Percentiles rank a stretch among this genome's conserved stretches.
Evolutionary conservation across 2,113 vertebrate species (phyloP).

Genomic region (Lasiurus cinereus): DNA sequence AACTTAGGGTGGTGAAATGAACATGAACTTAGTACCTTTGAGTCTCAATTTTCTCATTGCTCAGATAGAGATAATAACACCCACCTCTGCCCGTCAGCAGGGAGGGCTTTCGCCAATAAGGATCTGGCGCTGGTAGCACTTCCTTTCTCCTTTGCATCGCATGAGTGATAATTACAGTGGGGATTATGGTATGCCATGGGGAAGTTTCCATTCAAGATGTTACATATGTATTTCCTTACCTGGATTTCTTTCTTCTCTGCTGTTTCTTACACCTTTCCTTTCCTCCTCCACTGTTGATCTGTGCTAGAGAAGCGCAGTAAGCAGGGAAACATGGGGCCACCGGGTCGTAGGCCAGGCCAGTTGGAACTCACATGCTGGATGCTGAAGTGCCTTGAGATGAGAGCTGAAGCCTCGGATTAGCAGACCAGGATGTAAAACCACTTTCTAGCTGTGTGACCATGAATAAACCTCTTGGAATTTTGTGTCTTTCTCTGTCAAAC

Average conservation of each 20-base stretch:
- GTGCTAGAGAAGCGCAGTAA: neutral
- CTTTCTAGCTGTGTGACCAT: neutral
- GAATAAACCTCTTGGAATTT: neutral
- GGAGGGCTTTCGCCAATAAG: neutral
- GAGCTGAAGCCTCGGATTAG: neutral
- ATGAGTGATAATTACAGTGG: neutral
- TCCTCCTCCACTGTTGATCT: neutral
- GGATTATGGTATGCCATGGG: no score
- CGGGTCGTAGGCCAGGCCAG: neutral
- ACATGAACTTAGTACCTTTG: neutral
- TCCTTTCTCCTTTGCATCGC: neutral
- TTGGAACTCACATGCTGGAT: neutral
- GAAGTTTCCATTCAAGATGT: neutral
- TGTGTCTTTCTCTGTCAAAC: neutral
- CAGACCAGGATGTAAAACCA: neutral
- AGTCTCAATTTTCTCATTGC: neutral
- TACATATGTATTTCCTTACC: neutral
- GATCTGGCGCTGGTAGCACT: neutral
- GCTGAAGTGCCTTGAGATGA: neutral
- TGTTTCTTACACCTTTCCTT: neutral
- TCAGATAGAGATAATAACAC: neutral
- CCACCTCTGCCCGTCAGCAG: neutral
- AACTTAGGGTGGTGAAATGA: neutral
- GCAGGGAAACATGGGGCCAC: neutral
- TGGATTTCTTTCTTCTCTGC: neutral